phyloP scores from a whole-genome alignment of 2,113 vertebrate species.

The Xenopus tropicalis region DNA sequence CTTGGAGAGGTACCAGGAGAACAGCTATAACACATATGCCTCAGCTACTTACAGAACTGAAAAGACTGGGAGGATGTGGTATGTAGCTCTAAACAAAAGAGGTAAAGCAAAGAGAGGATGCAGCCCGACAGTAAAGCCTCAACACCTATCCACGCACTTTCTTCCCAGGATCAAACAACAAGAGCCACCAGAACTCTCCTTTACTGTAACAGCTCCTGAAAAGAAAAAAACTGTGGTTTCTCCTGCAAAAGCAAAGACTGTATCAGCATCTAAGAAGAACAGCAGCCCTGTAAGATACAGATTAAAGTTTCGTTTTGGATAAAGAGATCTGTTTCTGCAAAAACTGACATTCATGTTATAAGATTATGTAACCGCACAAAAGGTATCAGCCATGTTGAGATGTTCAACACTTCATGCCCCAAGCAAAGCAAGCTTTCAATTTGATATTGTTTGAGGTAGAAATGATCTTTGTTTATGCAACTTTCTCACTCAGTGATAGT shows the following conservation, averaged over 20 bases:
- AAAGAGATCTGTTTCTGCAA: not conserved
- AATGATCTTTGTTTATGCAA: no score
- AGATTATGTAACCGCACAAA: not conserved
- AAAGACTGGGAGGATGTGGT: slow-evolving; percentile 83
- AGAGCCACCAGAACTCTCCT: slow-evolving; percentile 68
- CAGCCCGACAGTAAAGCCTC: slow-evolving; percentile 86
- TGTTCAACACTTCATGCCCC: not conserved
- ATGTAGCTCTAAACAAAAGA: slow-evolving; percentile 93
- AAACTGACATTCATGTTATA: slow-evolving; percentile 10
- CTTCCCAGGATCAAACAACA: slow-evolving; percentile 77
- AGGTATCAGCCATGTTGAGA: not conserved
- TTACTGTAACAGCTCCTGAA: slow-evolving; percentile 75
- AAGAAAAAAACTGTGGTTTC: slow-evolving; percentile 57
- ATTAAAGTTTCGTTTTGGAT: slow-evolving; percentile 93
- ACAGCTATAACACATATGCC: slow-evolving; percentile 97
- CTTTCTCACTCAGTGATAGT: not conserved
- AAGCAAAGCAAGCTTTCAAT: not conserved
- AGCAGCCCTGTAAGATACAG: slow-evolving; percentile 76
- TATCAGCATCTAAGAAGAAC: slow-evolving; percentile 50
- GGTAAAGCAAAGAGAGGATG: slow-evolving; percentile 93
- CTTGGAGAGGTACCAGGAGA: slow-evolving; percentile 94
- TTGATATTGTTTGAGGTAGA: not conserved
- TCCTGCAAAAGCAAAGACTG: slow-evolving; percentile 56
- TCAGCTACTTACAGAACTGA: slow-evolving; percentile 80
- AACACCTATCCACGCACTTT: slow-evolving; percentile 93